A percentile compares a stretch with the other conserved stretches of the same genome.
These are phyloP conservation scores for Phyllotis vaccarum DNA, from an alignment of 2,797 vertebrate species.

Conservation along the genomic window DNA sequence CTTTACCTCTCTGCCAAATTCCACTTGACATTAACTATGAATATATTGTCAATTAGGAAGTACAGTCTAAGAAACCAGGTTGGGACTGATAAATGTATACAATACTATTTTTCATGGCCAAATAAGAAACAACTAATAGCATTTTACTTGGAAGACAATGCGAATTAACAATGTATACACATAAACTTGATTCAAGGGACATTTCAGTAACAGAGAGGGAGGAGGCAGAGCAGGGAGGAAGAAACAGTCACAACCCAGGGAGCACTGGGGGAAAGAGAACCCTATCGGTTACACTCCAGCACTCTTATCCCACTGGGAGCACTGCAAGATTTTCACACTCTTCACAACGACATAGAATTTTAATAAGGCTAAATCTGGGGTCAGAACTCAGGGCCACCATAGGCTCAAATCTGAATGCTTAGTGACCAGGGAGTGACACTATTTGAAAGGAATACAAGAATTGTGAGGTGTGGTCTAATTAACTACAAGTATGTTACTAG, in stretches of 20 bases:
- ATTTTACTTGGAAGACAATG: conserved; percentile 33
- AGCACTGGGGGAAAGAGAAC: not conserved
- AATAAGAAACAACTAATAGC: conserved; percentile 44
- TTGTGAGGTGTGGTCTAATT: not conserved
- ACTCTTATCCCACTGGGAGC: not conserved
- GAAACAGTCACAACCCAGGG: no score
- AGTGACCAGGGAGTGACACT: not conserved
- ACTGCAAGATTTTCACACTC: not conserved
- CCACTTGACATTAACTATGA: conserved; percentile 96
- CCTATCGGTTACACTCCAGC: not conserved
- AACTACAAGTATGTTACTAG: not conserved
- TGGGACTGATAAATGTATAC: conserved; percentile 38
- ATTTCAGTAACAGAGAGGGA: conserved; percentile 37
- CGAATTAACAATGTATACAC: not conserved
- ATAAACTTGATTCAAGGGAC: conserved; percentile 9
- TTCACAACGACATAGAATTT: conserved; percentile 41
- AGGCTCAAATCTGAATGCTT: not conserved
- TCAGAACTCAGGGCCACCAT: not conserved
- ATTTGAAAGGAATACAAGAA: not conserved
- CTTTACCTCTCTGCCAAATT: conserved; percentile 96
- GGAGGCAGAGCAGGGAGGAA: not conserved
- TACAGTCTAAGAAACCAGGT: conserved; percentile 60
- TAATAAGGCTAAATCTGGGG: not conserved
- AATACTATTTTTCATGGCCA: conserved; percentile 37
- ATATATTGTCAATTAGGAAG: conserved; percentile 80